A percentile compares a stretch with the other conserved stretches of the same genome.
phyloP scores from a whole-genome alignment of 2,888 invertebrate species.

The Lasioglossum villosulum region DNA sequence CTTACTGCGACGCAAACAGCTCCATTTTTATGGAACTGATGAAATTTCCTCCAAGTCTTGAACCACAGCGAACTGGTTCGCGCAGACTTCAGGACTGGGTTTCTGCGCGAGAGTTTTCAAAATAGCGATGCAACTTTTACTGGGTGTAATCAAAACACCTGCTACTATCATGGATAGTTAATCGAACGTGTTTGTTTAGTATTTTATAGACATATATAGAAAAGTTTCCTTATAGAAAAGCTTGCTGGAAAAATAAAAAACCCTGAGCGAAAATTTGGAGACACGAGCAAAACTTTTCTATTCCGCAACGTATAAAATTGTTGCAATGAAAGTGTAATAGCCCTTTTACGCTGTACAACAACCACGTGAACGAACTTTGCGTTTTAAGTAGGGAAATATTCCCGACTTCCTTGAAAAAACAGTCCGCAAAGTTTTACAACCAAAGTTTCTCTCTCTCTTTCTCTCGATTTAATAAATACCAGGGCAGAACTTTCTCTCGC shows the following conservation, averaged over 20 bases:
- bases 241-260: background rate
- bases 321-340: background rate
- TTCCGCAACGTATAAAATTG: background rate
- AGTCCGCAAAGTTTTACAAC: background rate
- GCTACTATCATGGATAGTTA: background rate
- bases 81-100: background rate
- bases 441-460: background rate
- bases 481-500: background rate
- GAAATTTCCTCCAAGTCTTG: background rate
- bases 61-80: background rate
- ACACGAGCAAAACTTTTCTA: background rate
- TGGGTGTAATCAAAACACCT: background rate
- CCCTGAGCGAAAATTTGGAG: background rate
- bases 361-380: background rate
- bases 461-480: background rate
- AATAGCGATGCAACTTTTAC: background rate
- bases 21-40: background rate
- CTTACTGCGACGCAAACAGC: background rate
- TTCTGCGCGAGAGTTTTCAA: background rate
- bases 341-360: background rate
- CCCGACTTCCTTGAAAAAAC: background rate
- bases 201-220: too few relatives aligned
- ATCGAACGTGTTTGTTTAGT: background rate
- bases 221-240: background rate
- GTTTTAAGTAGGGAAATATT: background rate